These are phyloP conservation scores for Vanessa atalanta DNA, from an alignment of 1,140 invertebrate species.

Conservation along the genomic window DNA sequence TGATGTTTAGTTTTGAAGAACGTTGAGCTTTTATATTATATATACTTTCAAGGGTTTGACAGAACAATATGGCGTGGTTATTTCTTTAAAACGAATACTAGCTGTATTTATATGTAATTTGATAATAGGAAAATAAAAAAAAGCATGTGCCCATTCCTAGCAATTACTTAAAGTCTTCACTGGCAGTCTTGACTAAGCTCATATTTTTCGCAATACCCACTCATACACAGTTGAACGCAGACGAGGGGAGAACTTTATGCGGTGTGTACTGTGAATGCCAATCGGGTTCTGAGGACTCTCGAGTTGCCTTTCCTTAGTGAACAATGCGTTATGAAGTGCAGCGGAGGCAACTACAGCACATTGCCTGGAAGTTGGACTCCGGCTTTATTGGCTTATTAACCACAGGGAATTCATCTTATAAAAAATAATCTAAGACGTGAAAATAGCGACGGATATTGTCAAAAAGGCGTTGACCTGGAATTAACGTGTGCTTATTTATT, in stretches of 20 bases:
- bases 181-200: constrained; percentile 28
- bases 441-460: neutral
- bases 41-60: no score
- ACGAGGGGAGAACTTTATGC: constrained; percentile 53
- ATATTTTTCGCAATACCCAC: constrained; percentile 28
- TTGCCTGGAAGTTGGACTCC: constrained; percentile 15
- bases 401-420: neutral
- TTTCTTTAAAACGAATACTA: no score
- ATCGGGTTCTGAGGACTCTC: constrained; percentile 63
- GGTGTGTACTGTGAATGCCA: constrained; percentile 64
- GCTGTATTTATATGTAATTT: neutral
- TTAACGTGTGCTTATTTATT: no score
- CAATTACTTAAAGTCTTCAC: constrained; percentile 23
- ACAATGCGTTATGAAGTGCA: constrained; percentile 69
- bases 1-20: no score
- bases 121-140: neutral
- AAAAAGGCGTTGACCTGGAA: no score
- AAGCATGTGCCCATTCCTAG: constrained; percentile 9
- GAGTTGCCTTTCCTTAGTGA: constrained; percentile 57
- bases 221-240: constrained; percentile 34
- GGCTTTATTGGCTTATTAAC: constrained; percentile 8
- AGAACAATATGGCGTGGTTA: no score
- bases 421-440: neutral
- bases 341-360: constrained; percentile 47
- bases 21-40: no score